Evolutionary conservation across 2,797 vertebrate genomes (phyloP).

Genomic region (Australoheros facetus): DNA sequence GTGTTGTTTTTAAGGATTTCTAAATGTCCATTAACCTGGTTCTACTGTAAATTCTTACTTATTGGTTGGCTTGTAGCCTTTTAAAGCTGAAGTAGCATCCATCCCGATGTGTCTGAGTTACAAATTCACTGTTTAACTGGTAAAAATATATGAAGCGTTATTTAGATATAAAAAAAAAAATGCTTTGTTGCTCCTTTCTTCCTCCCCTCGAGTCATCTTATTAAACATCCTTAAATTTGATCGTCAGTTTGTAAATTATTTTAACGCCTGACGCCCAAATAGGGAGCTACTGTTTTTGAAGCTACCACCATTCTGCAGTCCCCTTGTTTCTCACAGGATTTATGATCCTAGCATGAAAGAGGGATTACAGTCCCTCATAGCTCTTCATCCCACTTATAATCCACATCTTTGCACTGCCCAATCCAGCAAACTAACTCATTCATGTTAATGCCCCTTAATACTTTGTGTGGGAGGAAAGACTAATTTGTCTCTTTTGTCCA

Average conservation of each 20-base stretch:
- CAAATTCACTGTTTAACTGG: not conserved
- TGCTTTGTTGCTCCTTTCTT: too few species aligned
- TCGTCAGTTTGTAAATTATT: not conserved
- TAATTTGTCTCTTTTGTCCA: not conserved
- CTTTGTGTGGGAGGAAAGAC: not conserved
- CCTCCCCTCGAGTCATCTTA: not conserved
- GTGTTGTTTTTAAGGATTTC: too few species aligned
- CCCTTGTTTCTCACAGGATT: constrained; percentile 31
- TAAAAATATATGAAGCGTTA: too few species aligned
- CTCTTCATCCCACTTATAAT: constrained; percentile 47
- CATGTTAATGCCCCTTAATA: not conserved
- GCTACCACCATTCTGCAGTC: constrained; percentile 8
- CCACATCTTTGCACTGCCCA: constrained; percentile 3
- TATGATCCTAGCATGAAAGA: constrained; percentile 34
- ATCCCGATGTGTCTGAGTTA: not conserved
- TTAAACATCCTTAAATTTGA: not conserved
- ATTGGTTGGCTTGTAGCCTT: not conserved
- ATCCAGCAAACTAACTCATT: not conserved
- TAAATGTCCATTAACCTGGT: too few species aligned
- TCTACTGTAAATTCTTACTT: too few species aligned
- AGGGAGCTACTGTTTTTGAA: not conserved
- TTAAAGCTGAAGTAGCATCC: not conserved
- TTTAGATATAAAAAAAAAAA: too few species aligned
- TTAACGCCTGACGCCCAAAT: not conserved
- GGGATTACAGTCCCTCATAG: constrained; percentile 42